Conservation (phyloP, 2,113 vertebrate species). For the Lanius ludovicianus region DNA sequence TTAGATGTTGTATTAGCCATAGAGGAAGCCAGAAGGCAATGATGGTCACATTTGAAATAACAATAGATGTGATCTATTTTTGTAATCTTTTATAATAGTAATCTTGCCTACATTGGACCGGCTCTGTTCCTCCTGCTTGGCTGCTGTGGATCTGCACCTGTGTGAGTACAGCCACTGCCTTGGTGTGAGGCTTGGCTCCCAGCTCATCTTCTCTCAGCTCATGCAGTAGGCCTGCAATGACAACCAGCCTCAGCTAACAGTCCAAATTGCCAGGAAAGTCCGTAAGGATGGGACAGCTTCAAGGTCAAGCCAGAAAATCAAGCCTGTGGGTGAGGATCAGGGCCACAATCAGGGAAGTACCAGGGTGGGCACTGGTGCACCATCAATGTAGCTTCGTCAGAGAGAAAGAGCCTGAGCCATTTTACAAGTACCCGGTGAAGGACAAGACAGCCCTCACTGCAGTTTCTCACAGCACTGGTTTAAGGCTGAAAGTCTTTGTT, state of each 20-base stretch:
- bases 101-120: background rate
- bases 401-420: background rate
- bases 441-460: background rate
- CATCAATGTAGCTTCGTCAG: background rate
- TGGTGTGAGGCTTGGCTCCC: background rate
- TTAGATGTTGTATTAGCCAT: background rate
- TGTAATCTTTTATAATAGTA: background rate
- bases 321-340: background rate
- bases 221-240: background rate
- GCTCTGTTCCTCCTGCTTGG: background rate
- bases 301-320: background rate
- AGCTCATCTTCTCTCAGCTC: background rate
- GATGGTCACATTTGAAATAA: background rate
- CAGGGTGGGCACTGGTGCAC: background rate
- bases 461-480: background rate
- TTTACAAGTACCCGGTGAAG: background rate
- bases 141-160: background rate
- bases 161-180: background rate
- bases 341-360: background rate
- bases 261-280: background rate
- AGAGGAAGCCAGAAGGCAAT: background rate
- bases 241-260: background rate
- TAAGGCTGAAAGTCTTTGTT: background rate
- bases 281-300: background rate
- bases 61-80: background rate